These are phyloP conservation scores for Teleopsis dalmanni DNA, from an alignment of 1,140 invertebrate species.

Conservation along the genomic window DNA sequence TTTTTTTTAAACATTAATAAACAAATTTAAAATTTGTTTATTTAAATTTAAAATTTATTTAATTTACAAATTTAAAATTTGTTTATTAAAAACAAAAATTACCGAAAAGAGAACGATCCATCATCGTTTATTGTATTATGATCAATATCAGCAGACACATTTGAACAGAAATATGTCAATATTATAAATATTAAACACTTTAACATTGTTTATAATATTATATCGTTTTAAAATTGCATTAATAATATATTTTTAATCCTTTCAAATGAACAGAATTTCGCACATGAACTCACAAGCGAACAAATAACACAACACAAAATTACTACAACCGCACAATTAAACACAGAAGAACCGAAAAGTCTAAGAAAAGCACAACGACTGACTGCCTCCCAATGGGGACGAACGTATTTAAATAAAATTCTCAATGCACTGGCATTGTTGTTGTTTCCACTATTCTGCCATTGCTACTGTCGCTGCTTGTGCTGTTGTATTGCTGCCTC, in stretches of 20 bases:
- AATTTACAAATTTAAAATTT: background rate
- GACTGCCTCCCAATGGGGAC: background rate
- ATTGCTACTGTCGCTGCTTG: background rate
- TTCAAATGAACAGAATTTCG: background rate
- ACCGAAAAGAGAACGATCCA: conserved; percentile 59
- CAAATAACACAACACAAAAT: no score
- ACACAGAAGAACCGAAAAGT: background rate
- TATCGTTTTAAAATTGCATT: no score
- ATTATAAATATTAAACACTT: no score
- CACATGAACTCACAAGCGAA: background rate
- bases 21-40: background rate
- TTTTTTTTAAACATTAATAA: background rate
- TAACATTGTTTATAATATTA: no score
- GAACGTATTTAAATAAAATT: conserved; percentile 6
- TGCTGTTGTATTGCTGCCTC: no score
- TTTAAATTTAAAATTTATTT: background rate
- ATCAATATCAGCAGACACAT: conserved; percentile 34
- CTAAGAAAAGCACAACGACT: conserved; percentile 5
- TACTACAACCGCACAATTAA: no score
- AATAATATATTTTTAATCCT: no score
- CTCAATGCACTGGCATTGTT: background rate
- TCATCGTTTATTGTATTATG: conserved; percentile 54
- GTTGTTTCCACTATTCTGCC: background rate
- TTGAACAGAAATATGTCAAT: no score
- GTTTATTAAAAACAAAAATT: conserved; percentile 5